Evolutionary conservation across 2,113 vertebrate genomes (phyloP), one percentile per base, ranked within the genome.

Genomic region (Cnemophilus loriae): DNA sequence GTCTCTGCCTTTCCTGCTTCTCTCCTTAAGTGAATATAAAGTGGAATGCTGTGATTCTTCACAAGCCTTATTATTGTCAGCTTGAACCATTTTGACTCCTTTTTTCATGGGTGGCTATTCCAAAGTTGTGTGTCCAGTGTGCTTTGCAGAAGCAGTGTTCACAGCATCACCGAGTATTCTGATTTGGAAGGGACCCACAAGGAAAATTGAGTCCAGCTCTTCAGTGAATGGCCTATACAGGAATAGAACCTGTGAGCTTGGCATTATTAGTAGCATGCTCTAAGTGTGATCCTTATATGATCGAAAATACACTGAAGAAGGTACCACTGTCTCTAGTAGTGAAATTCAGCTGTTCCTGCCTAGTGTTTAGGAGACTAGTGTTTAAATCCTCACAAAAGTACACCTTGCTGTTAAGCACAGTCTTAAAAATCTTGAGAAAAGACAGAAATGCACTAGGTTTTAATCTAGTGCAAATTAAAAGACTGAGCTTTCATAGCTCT

Each of bases 271-370:
- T 28, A 12, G 39, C 11, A 2, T 21, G n/a, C 20, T 30, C 9
- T 20, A 32, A 32, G 16, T 9, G 19, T 24, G 59, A 50, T 41
- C 32, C 50, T 6, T 24, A 20, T 11, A 18, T 26, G 15, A 19
- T 27, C 2, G 35, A 49, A 68, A 76, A 18, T 14, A 44, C 6
- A 2, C 35, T 5, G 15, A 65, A 78, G 13, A 70, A 39, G 6
- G 0, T 35, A 8, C 14, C 6, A 1, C 11, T 16, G 3, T 30
- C 12, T 69, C 27, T 7, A 50, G 23, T 2, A n/a, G 20, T 27
- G 61, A 89, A 74, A 32, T 28, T 63, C 20, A n/a, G 11, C 28
- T 0, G 0, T 39, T 16, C 46, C 53, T 59, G 26, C 47, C 10
- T 4, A n/a, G n/a, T n/a, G n/a, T n/a, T n/a, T n/a, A 42, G n/a